Base-by-base conservation (phyloP, 2,888 invertebrate genomes). In the Andrena camellia region DNA sequence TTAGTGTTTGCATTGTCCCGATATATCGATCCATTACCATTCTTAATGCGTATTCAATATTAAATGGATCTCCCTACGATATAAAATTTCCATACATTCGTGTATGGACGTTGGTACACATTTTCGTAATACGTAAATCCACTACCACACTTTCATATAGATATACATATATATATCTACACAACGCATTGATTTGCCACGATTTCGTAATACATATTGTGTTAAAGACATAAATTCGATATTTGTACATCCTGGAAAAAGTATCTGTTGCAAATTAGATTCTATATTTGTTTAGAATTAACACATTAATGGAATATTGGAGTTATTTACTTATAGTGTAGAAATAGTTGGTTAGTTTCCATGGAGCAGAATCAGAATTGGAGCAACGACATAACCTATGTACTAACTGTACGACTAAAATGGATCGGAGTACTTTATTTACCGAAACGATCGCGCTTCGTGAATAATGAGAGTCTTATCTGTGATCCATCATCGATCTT, bases 121-220 rank as follows among this genome's bases (percentile, higher is more conserved):
- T 67, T 63, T 77, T 29, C 63, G 20, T 54, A 31, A 52, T 57
- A 63, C 60, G 31, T 77, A 63, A 10, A n/a, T 74, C 63, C 26
- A 75, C 57, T 57, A 75, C 76, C n/a, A 33, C 48, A 50, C 10
- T 10, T 31, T 50, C 64, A 20, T 50, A 42, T 42, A 54, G 17
- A 42, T 42, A 17, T 42, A 42, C 5, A 29, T 35, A 42, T 42
- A 42, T 13, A 13, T 42, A 42, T 42, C 1, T 42, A 20, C 33
- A 69, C 31, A 66, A 79, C 63, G 79, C 64, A 67, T 66, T 63
- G 71, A 54, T 62, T 63, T 71, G 26, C 29, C 71, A 50, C 23
- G 71, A 68, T 72, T 81, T 72, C 81, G 63, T 81, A 72, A 81
- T 42, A 52, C 67, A 23, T n/a, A 81, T 50, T 67, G 17, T 13